A percentile compares a stretch with the other conserved stretches of the same genome.
These are phyloP conservation scores for Mimachlamys varia DNA, from an alignment of 2,888 invertebrate species.

Conservation along the genomic window DNA sequence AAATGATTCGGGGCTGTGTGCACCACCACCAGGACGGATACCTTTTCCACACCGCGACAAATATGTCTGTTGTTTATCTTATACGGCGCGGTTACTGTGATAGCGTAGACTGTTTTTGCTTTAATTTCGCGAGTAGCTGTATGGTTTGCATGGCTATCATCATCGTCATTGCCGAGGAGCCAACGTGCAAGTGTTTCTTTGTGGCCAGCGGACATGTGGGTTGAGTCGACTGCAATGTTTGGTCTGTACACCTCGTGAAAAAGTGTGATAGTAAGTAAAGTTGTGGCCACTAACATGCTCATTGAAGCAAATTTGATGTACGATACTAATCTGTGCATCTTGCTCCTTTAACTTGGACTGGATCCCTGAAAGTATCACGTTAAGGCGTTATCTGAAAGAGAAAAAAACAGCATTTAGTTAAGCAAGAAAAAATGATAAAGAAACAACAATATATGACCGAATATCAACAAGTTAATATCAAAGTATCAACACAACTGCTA, in stretches of 20 bases:
- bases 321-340: neutral
- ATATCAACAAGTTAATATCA: too few relatives aligned
- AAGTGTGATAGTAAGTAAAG: neutral
- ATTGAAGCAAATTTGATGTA: neutral
- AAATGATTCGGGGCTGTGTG: slow-evolving; percentile 48
- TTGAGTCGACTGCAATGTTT: neutral
- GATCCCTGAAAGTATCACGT: neutral
- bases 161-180: neutral
- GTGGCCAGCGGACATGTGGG: neutral
- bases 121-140: neutral
- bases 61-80: slow-evolving; percentile 48
- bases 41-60: slow-evolving; percentile 48
- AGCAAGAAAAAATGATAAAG: too few relatives aligned
- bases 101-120: slow-evolving; percentile 49
- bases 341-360: neutral
- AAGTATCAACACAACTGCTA: too few relatives aligned
- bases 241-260: neutral
- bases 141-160: neutral
- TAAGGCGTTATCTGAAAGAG: neutral
- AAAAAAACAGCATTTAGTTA: neutral
- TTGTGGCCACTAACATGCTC: neutral
- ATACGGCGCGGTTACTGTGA: slow-evolving; percentile 38
- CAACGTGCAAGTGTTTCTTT: neutral
- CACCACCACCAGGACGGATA: slow-evolving; percentile 48
- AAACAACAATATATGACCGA: too few relatives aligned